Conservation (phyloP, 37 sponge, comb jelly and placozoan species). For the Cliona cf. orientalis region DNA sequence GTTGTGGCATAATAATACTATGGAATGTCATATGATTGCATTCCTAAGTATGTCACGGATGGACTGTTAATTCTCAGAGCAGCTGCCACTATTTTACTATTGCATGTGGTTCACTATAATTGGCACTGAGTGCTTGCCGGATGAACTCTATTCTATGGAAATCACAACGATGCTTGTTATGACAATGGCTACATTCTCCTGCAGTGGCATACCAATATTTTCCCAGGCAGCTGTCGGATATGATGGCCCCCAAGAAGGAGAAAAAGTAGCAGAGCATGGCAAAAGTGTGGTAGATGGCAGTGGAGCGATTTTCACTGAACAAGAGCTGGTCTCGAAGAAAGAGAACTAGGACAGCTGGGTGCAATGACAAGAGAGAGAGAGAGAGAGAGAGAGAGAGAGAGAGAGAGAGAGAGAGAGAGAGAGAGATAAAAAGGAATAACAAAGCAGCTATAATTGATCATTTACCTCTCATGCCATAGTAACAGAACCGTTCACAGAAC, state of each 20-base stretch:
- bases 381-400: conserved; percentile 4
- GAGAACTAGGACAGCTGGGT: conserved; percentile 87
- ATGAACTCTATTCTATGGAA: too few relatives aligned
- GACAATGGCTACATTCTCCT: too few relatives aligned
- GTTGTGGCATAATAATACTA: too few relatives aligned
- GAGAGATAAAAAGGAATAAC: background rate
- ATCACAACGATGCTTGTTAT: too few relatives aligned
- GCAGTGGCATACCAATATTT: conserved; percentile 80
- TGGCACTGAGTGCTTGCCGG: too few relatives aligned
- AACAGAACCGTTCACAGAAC: conserved; percentile 98
- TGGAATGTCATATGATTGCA: too few relatives aligned
- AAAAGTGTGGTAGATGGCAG: conserved; percentile 93
- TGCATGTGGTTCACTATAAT: too few relatives aligned
- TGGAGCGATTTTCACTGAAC: conserved; percentile 74
- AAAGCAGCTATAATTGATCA: too few relatives aligned
- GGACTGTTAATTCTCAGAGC: too few relatives aligned
- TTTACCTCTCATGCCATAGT: conserved; percentile 98
- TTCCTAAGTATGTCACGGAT: too few relatives aligned
- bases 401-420: conserved; percentile 8
- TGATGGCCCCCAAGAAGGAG: conserved; percentile 93
- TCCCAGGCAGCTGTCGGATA: conserved; percentile 94
- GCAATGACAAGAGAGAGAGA: background rate
- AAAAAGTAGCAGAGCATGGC: conserved; percentile 86
- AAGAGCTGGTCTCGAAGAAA: conserved; percentile 69
- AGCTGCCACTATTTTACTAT: too few relatives aligned